Evolutionary conservation across 2,113 vertebrate genomes (phyloP), one percentile per base, ranked within the genome.

Genomic region (Scartelaos histophorus): DNA sequence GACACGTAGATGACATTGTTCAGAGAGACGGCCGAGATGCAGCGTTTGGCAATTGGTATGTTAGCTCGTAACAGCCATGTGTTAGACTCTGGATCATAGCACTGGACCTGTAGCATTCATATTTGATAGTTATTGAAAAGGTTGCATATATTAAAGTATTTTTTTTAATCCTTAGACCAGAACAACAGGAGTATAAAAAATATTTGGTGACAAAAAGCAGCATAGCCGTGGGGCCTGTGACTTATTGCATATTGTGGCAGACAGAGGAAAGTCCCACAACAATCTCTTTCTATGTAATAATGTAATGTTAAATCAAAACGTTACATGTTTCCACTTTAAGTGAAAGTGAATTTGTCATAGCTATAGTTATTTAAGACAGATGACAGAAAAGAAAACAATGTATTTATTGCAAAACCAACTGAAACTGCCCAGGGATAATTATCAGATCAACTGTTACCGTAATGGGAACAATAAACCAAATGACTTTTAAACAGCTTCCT

Each of bases 31-130:
- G 98, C 97, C 0, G 97, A 97, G 86, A 99, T 99, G 47, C 98
- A 99, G 49, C 97, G 95, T 87, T 98, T 98, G 45, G 98, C 97
- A 4, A 99, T 99, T 67, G 98, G 98, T 76, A 99, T 99, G 86
- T 95, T 96, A 65, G 98, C 96, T 74, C 97, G 95, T 54, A 99
- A 94, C 76, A 96, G 79, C 98, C 98, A 99, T 49, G 94, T 77
- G 74, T 98, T 93, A 11, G 90, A 89, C 78, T 97, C 96, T 6
- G 98, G 98, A 87, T 99, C 97, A 0, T 97, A 99, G 24, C 97
- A 99, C 73, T 99, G 98, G 84, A 99, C 98, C 98, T 99, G 93
- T 57, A 77, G 87, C 35, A 89, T 12, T 88, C 0, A 64, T 7
- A 66, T 38, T 45, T 24, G 38, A 38, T 64, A 64, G 61, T 29